Conservation (phyloP, 1,140 invertebrate species). For the Phortica variegata region DNA sequence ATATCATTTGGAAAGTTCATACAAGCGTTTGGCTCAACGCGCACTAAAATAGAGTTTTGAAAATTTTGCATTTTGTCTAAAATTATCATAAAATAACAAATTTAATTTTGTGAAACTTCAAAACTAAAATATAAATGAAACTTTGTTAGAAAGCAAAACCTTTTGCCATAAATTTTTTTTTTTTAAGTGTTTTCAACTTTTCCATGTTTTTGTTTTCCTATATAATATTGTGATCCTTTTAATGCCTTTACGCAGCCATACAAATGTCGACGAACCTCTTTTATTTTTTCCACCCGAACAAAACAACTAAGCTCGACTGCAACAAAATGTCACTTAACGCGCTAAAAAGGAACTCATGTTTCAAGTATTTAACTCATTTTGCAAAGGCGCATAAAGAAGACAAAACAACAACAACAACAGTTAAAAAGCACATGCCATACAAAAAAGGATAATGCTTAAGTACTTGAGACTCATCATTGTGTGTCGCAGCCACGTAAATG, state of each 20-base stretch:
- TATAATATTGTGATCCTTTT: constrained; percentile 21
- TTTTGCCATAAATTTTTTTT: constrained; percentile 27
- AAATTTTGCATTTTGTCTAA: too few species aligned
- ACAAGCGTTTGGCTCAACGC: too few species aligned
- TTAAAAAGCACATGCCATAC: too few species aligned
- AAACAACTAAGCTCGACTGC: too few species aligned
- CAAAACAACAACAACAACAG: constrained; percentile 2
- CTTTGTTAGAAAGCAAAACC: constrained; percentile 28
- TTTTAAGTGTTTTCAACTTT: constrained; percentile 23
- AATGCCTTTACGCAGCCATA: constrained; percentile 17
- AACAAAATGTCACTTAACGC: too few species aligned
- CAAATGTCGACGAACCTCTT: constrained; percentile 1
- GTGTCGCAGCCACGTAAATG: constrained; percentile 27
- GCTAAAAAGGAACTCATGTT: constrained; percentile 12
- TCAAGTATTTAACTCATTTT: constrained; percentile 8
- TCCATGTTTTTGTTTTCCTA: constrained; percentile 31
- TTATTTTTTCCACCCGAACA: constrained; percentile 10
- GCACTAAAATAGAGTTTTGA: too few species aligned
- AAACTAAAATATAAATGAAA: constrained; percentile 30
- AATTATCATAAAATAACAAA: too few species aligned
- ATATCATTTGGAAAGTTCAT: too few species aligned
- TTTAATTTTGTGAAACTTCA: too few species aligned
- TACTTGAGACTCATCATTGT: constrained; percentile 25
- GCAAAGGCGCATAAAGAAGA: constrained; percentile 2
- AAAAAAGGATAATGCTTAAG: constrained; percentile 27